Evolutionary conservation across 2,797 vertebrate species (phyloP).

Genomic region (Gallinago nigripennis): DNA sequence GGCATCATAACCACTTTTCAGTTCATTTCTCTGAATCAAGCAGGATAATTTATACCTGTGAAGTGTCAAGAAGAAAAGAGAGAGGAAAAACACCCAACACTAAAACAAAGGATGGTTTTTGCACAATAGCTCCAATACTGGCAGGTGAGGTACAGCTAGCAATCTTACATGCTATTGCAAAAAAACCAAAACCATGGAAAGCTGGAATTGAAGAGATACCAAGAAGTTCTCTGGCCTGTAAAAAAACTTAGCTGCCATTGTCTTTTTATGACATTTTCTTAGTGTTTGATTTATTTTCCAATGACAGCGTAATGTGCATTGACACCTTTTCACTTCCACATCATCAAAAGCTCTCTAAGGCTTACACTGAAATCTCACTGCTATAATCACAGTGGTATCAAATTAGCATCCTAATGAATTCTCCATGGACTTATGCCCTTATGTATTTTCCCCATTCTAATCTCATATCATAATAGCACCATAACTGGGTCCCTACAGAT

Average conservation of each 20-base stretch:
- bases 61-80: not conserved
- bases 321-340: slow-evolving; percentile 52
- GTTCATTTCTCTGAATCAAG: accelerated
- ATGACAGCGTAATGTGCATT: not conserved
- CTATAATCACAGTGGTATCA: slow-evolving; percentile 48
- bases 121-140: not conserved
- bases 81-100: not conserved
- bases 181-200: not conserved
- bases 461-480: slow-evolving; percentile 46
- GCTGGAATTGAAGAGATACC: not conserved
- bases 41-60: not conserved
- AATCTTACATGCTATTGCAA: not conserved
- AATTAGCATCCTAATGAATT: slow-evolving; percentile 62
- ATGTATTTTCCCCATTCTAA: slow-evolving; percentile 37
- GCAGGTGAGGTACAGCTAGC: not conserved
- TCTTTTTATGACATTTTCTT: not conserved
- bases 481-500: slow-evolving; percentile 43
- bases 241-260: not conserved
- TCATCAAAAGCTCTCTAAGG: slow-evolving; percentile 27
- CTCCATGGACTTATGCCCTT: slow-evolving; percentile 32
- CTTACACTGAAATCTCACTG: slow-evolving; percentile 24
- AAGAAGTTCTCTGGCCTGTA: not conserved
- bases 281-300: slow-evolving; percentile 17
- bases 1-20: not conserved
- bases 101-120: not conserved